phyloP scores from a whole-genome alignment of 2,113 vertebrate genomes.

The Nerophis lumbriciformis region DNA sequence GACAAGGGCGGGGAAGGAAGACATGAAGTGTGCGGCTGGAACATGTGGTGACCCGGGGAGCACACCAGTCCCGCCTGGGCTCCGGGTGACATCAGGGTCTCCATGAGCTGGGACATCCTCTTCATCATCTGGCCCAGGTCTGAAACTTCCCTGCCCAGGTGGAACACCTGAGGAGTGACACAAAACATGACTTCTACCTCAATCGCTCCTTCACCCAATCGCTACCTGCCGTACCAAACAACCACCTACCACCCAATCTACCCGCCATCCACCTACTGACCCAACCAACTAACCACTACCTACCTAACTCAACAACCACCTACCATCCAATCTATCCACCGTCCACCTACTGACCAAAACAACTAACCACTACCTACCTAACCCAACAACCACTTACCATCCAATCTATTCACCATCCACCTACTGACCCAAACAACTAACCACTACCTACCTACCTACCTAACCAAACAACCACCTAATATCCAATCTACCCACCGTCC shows the following conservation, averaged over 20 bases:
- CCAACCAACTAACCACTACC: not conserved
- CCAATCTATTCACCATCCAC: too few species aligned
- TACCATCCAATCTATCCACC: too few species aligned
- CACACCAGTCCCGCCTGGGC: constrained; percentile 43
- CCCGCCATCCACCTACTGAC: not conserved
- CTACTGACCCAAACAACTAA: not conserved
- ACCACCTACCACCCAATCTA: not conserved
- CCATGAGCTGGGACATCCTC: constrained; percentile 67
- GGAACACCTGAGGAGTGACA: constrained; percentile 58
- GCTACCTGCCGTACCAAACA: not conserved
- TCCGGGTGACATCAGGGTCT: constrained; percentile 51
- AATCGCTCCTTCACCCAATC: not conserved
- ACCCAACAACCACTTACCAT: not conserved
- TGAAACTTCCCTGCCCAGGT: constrained; percentile 66
- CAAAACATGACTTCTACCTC: not conserved
- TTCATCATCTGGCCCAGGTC: constrained; percentile 68
- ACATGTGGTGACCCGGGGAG: constrained; percentile 40
- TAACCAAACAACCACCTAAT: too few species aligned
- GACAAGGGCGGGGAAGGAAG: constrained; percentile 27
- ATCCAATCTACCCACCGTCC: too few species aligned
- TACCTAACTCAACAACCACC: not conserved
- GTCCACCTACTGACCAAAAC: not conserved
- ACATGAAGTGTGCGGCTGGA: constrained; percentile 25
- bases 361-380: not conserved
- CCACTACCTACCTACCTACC: too few species aligned